Evolutionary conservation across 2,888 invertebrate species (phyloP).

Genomic region (Eupithecia inturbata): DNA sequence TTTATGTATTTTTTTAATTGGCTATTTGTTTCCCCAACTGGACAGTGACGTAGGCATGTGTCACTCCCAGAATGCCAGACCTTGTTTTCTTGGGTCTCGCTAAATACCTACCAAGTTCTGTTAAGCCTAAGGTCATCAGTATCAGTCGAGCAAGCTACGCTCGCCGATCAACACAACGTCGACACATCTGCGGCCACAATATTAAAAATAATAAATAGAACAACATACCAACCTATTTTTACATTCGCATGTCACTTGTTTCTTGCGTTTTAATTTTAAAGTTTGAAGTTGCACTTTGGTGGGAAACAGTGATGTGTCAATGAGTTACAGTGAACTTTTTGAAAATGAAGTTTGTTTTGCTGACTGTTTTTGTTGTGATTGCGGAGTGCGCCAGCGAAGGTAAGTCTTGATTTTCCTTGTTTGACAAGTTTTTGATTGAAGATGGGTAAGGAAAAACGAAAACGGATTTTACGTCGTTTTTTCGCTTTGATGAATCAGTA

Average conservation of each 20-base stretch:
- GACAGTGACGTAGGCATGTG: too few relatives aligned
- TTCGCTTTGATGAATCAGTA: not conserved
- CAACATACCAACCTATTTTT: not conserved
- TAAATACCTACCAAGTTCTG: not conserved
- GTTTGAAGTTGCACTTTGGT: not conserved
- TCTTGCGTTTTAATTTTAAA: not conserved
- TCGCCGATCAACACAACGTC: not conserved
- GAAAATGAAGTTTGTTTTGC: slow-evolving; percentile 22
- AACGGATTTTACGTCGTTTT: not conserved
- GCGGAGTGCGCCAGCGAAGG: slow-evolving; percentile 31
- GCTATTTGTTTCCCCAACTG: too few relatives aligned
- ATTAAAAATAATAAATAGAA: not conserved
- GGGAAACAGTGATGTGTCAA: not conserved
- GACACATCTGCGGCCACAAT: not conserved
- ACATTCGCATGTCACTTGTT: not conserved
- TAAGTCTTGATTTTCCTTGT: slow-evolving; percentile 27
- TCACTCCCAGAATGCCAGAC: too few relatives aligned
- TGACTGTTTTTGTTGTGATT: slow-evolving; percentile 26
- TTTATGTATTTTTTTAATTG: too few relatives aligned
- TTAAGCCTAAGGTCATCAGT: not conserved
- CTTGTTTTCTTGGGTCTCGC: too few relatives aligned
- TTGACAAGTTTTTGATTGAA: slow-evolving; percentile 2
- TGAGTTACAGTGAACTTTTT: not conserved
- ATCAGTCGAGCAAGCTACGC: not conserved
- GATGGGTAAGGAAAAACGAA: not conserved